Conservation (phyloP, 2,113 vertebrate species). For the Petromus typicus region DNA sequence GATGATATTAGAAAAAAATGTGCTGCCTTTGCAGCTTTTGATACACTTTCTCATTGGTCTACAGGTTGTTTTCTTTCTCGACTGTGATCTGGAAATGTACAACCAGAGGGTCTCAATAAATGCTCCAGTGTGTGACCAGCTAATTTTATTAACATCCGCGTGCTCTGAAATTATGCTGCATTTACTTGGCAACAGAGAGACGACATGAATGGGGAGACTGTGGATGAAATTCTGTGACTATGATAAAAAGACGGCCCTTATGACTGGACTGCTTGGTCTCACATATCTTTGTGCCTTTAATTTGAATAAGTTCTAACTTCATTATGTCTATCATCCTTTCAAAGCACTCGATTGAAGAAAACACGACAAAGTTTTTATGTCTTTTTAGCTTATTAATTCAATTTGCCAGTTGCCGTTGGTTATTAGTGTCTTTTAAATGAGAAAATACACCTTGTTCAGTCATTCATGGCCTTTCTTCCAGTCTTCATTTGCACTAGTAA, state of each 20-base stretch:
- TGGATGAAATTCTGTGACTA: not conserved
- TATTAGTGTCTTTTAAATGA: not conserved
- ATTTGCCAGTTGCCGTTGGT: not conserved
- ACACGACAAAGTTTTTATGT: not conserved
- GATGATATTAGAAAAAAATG: conserved; percentile 67
- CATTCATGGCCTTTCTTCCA: not conserved
- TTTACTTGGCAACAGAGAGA: conserved; percentile 58
- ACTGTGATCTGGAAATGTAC: conserved; percentile 70
- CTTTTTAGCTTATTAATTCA: not conserved
- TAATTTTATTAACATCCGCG: conserved; percentile 75
- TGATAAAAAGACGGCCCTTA: not conserved
- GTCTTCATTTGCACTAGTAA: not conserved
- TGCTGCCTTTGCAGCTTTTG: conserved; percentile 68
- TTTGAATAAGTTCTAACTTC: not conserved
- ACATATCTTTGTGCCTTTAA: not conserved
- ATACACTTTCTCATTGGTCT: conserved; percentile 57
- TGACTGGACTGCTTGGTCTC: not conserved
- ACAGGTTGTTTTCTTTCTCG: conserved; percentile 67
- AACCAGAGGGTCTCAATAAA: conserved; percentile 70
- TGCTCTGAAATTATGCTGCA: conserved; percentile 26
- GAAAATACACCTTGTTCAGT: not conserved
- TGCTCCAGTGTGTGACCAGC: conserved; percentile 53
- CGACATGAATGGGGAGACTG: not conserved
- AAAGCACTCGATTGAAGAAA: not conserved
- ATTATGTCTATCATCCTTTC: not conserved